Evolutionary conservation across 2,113 vertebrate genomes (phyloP).

Genomic region (Carassius auratus): DNA sequence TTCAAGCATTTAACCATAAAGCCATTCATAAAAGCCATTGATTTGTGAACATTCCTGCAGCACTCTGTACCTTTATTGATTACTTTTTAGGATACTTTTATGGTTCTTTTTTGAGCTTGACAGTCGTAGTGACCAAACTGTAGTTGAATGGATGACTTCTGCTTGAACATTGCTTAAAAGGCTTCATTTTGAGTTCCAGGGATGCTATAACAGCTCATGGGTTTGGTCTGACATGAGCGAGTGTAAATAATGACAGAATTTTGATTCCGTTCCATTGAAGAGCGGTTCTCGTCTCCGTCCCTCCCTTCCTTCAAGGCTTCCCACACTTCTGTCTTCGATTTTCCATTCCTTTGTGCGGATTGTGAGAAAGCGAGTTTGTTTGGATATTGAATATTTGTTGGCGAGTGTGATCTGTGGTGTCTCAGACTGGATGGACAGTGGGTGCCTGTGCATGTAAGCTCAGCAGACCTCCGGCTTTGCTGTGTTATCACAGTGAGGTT

Average conservation of each 20-base stretch:
- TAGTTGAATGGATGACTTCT: background rate
- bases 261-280: background rate
- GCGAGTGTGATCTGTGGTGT: conserved; percentile 1
- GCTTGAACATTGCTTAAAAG: background rate
- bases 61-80: background rate
- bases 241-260: background rate
- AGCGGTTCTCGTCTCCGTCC: background rate
- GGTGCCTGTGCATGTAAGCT: conserved; percentile 29
- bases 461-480: conserved; percentile 53
- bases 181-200: background rate
- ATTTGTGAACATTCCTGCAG: no score
- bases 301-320: conserved; percentile 3
- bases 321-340: conserved; percentile 12
- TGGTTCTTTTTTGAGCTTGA: background rate
- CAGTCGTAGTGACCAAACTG: background rate
- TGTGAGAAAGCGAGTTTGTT: conserved; percentile 26
- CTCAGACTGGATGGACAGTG: conserved; percentile 37
- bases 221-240: background rate
- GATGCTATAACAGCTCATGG: background rate
- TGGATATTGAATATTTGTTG: conserved; percentile 40
- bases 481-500: conserved; percentile 49
- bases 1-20: background rate
- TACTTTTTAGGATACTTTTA: background rate
- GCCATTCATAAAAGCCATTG: no score
- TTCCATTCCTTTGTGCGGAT: background rate